These are phyloP conservation scores for Panagrolaimus sp. DNA, from an alignment of 1,140 invertebrate species.

Conservation along the genomic window DNA sequence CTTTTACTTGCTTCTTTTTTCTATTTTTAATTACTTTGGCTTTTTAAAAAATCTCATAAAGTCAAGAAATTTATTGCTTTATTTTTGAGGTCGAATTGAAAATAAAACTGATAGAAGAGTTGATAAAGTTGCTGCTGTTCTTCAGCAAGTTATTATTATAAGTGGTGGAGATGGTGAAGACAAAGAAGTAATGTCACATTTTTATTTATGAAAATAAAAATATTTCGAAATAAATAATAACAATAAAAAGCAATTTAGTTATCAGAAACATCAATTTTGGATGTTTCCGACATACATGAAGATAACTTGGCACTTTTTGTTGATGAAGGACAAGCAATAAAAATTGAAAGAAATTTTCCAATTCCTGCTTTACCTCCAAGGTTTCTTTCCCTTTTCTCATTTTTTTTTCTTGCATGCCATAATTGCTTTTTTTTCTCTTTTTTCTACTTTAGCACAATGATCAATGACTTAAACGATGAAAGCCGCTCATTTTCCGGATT, in stretches of 20 bases:
- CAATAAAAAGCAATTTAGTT: constrained; percentile 15
- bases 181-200: neutral
- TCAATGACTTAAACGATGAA: neutral
- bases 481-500: neutral
- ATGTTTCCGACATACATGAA: constrained; percentile 40
- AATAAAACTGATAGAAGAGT: constrained; percentile 36
- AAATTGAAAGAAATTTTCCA: constrained; percentile 43
- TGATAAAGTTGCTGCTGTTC: constrained; percentile 31
- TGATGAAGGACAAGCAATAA: constrained; percentile 35
- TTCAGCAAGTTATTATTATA: constrained; percentile 30
- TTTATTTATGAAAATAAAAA: neutral
- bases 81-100: constrained; percentile 26
- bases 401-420: neutral
- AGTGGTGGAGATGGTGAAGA: constrained; percentile 12
- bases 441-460: neutral
- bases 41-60: no score
- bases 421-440: constrained; percentile 8
- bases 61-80: neutral
- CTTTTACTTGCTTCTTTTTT: neutral
- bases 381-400: constrained; percentile 17
- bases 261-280: constrained; percentile 25
- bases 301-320: constrained; percentile 42
- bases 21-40: no score
- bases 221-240: neutral
- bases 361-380: constrained; percentile 37